Conservation (phyloP, 1,140 invertebrate genomes). For the Musca vetustissima region DNA sequence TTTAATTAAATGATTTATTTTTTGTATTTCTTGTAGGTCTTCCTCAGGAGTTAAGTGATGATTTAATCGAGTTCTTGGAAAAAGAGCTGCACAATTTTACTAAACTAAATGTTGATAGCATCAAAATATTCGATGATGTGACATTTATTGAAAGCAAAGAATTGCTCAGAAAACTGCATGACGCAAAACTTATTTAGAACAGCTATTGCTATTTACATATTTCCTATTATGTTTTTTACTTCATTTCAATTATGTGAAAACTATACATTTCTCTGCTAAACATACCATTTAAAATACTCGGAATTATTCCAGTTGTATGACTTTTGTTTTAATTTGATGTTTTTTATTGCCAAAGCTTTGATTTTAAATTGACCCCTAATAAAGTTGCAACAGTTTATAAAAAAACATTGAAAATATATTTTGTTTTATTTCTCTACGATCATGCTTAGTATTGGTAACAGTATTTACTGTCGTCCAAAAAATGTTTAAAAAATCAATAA, state of each 20-base stretch:
- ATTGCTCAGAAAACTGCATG: neutral
- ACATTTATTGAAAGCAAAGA: slow-evolving; percentile 3
- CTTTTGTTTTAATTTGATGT: neutral
- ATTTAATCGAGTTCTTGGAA: slow-evolving; percentile 6
- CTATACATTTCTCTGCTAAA: too few species aligned
- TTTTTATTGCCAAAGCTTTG: neutral
- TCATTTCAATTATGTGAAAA: too few species aligned
- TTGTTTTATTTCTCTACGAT: too few species aligned
- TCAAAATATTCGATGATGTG: neutral
- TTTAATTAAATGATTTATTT: neutral
- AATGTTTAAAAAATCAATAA: too few species aligned
- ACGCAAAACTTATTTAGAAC: neutral
- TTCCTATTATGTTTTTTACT: too few species aligned
- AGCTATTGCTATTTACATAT: too few species aligned
- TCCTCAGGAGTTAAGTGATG: slow-evolving; percentile 10
- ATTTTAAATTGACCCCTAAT: neutral
- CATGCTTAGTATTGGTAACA: too few species aligned
- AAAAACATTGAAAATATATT: too few species aligned
- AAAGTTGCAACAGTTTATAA: neutral
- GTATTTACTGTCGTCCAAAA: too few species aligned
- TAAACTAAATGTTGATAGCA: neutral
- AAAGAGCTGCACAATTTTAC: neutral
- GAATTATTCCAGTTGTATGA: neutral
- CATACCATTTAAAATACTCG: too few species aligned
- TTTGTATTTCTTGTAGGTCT: slow-evolving; percentile 11